Evolutionary conservation across 2,797 vertebrate species (phyloP).

Genomic region (Pithecia hirsuta): DNA sequence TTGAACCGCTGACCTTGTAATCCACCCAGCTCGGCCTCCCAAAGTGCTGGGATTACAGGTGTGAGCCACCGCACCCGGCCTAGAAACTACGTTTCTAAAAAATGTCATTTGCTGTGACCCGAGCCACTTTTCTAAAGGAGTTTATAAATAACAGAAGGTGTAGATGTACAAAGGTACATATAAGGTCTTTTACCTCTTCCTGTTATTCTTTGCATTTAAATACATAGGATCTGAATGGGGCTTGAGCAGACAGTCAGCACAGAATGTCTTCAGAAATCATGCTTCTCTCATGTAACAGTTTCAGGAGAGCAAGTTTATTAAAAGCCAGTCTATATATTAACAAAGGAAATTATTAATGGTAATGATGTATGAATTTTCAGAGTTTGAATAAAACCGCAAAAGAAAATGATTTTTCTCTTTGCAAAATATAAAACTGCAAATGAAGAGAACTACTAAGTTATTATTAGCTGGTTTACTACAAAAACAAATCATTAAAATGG

Average conservation of each 20-base stretch:
- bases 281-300: neutral
- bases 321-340: neutral
- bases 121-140: conserved; percentile 5
- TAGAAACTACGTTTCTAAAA: neutral
- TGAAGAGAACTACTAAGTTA: neutral
- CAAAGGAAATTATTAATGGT: neutral
- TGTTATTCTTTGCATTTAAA: neutral
- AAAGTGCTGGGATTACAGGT: no score
- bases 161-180: neutral
- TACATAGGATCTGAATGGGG: neutral
- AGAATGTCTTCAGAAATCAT: neutral
- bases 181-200: neutral
- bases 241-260: neutral
- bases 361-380: neutral
- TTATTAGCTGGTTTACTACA: neutral
- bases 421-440: conserved; percentile 33
- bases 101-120: neutral
- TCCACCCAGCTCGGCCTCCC: no score
- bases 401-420: neutral
- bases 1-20: no score
- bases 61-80: no score
- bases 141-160: neutral
- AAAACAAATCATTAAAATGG: neutral
- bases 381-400: conserved; percentile 15
- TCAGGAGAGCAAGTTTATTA: neutral